phyloP scores from a whole-genome alignment of 2,888 invertebrate genomes.

The Synanthedon tipuliformis region DNA sequence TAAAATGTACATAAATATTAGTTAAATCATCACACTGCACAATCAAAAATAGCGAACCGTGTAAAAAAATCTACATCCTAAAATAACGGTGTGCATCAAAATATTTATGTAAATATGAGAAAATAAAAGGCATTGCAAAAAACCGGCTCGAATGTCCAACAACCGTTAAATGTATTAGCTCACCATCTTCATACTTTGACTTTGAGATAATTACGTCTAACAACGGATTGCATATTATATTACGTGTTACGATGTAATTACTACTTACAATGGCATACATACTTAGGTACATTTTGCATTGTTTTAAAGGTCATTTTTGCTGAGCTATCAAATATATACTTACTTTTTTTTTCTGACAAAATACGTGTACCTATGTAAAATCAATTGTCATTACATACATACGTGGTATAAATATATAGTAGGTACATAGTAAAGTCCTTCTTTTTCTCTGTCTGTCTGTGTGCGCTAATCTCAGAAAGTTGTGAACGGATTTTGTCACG shows the following conservation, averaged over 20 bases:
- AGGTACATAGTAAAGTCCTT: too few relatives aligned
- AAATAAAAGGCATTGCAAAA: constrained; percentile 9
- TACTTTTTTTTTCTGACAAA: too few relatives aligned
- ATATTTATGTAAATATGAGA: too few relatives aligned
- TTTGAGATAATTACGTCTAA: constrained; percentile 22
- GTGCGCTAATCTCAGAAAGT: too few relatives aligned
- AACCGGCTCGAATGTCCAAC: constrained; percentile 19
- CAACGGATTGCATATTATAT: constrained; percentile 12
- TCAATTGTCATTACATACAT: too few relatives aligned
- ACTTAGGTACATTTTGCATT: background rate
- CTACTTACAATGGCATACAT: background rate
- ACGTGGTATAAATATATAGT: too few relatives aligned
- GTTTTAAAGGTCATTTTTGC: constrained; percentile 15
- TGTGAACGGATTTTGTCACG: too few relatives aligned
- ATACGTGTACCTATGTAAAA: too few relatives aligned
- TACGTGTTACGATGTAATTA: constrained; percentile 11
- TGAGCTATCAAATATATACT: background rate
- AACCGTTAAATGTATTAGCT: constrained; percentile 22
- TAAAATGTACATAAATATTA: too few relatives aligned
- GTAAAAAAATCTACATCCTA: background rate
- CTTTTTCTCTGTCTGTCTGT: too few relatives aligned
- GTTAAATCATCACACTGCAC: too few relatives aligned
- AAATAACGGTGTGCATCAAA: too few relatives aligned
- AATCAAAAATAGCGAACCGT: background rate
- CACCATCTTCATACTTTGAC: constrained; percentile 13